Evolutionary conservation across 92 coral and sea anemone genomes (phyloP), one percentile per base, ranked within the genome.

Genomic region (Parazoanthus atlanticus): DNA sequence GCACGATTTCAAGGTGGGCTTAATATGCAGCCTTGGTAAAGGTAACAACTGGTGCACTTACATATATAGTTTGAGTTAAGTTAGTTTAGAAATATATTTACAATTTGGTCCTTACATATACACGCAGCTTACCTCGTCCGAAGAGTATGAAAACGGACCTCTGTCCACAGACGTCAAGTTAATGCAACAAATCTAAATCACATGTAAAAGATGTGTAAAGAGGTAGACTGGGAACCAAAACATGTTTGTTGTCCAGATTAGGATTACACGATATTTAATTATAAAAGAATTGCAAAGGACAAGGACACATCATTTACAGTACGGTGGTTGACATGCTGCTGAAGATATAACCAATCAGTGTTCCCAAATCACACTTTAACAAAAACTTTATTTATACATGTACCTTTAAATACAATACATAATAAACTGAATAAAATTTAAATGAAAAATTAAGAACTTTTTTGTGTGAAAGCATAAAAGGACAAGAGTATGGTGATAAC

Each of bases 111-210:
- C 1, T 25, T 29, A 4, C n/a, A 46, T 30, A 34, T 26, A 31
- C 11, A 47, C 8, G 69, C 69, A 17, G 26, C 86, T 66, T 66
- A 83, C 86, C 64, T 69, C 86, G 9, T 83, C 86, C 8, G 76
- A n/a, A 2, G 86, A 83, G 33, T 83, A 17, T 83, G 77, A 30
- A 28, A 66, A 70, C 64, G 36, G 76, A 66, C 38, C 47, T 83
- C 65, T 16, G n/a, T 83, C 86, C 32, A 69, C 76, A 16, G 77
- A 66, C 36, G 10, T 41, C 76, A 83, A 47, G 15, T 83, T 69
- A 66, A 83, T 38, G 65, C 61, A 47, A 67, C 77, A 83, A 67
- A 41, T 30, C 86, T 83, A 72, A 8, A 30, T 5, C 0, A 30
- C 28, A 78, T 49, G 29, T 23, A 26, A 79, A 43, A 47, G 3